These are phyloP conservation scores for Columba janthina DNA, from an alignment of 2,113 vertebrate species.

Conservation along the genomic window DNA sequence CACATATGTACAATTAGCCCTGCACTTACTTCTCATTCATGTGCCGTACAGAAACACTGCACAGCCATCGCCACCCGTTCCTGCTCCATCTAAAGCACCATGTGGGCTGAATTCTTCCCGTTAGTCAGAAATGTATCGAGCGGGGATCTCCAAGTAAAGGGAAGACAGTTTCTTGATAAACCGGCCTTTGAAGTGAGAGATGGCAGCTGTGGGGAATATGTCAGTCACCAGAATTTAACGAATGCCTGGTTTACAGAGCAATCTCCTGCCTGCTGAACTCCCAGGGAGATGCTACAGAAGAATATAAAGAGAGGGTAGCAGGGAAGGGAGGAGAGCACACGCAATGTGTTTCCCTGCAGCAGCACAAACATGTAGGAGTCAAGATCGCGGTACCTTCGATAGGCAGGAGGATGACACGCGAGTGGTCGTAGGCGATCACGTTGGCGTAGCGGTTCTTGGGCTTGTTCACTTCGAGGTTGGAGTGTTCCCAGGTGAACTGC, in stretches of 20 bases:
- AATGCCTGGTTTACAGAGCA: neutral
- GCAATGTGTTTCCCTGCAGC: neutral
- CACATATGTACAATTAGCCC: neutral
- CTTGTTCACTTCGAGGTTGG: constrained; percentile 98
- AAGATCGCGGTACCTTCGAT: constrained; percentile 83
- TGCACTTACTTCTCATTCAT: neutral
- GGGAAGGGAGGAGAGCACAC: neutral
- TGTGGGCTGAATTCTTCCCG: neutral
- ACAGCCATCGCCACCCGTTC: accelerated
- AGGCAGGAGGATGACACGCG: constrained; percentile 93
- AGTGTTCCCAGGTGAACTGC: constrained; percentile 99
- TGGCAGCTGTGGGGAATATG: neutral
- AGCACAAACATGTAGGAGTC: accelerated
- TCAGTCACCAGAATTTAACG: neutral
- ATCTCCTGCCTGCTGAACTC: neutral
- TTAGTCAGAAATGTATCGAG: accelerated
- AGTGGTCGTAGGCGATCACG: constrained; percentile 98
- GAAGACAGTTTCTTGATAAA: neutral
- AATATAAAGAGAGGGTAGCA: neutral
- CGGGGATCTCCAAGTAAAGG: neutral
- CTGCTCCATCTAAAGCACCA: neutral
- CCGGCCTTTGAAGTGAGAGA: neutral
- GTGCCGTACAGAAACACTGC: accelerated
- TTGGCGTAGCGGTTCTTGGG: constrained; percentile 98
- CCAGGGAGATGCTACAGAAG: neutral